Evolutionary conservation across 2,113 vertebrate species (phyloP).

Genomic region (Ibidorhyncha struthersii): DNA sequence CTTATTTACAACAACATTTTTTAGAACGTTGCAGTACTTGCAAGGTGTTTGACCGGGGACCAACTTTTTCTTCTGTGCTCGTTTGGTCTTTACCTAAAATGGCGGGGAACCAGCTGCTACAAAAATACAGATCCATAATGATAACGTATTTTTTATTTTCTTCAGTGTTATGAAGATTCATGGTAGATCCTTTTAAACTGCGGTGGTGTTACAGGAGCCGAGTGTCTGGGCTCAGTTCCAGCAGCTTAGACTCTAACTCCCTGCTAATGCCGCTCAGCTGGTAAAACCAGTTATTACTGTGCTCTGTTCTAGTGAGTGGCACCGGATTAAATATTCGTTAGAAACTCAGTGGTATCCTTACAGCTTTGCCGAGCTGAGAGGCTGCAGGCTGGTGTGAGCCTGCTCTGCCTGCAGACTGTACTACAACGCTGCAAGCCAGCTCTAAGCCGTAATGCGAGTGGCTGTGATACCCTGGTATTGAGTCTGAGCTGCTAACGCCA

Average conservation of each 20-base stretch:
- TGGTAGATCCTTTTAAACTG: not conserved
- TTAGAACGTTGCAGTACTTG: not conserved
- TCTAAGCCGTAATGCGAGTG: not conserved
- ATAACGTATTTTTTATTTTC: not conserved
- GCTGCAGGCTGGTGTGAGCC: not conserved
- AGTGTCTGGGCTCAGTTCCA: conserved; percentile 37
- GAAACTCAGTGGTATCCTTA: not conserved
- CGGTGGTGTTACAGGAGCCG: not conserved
- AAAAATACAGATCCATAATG: not conserved
- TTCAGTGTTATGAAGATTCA: not conserved
- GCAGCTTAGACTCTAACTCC: conserved; percentile 13
- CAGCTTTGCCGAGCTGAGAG: not conserved
- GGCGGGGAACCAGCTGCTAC: not conserved
- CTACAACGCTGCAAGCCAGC: not conserved
- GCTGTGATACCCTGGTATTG: not conserved
- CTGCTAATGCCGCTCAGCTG: conserved; percentile 30
- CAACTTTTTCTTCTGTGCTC: not conserved
- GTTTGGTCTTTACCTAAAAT: not conserved
- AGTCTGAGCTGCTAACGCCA: not conserved
- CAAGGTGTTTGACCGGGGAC: not conserved
- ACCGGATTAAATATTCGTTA: not conserved
- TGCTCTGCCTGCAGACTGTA: not conserved
- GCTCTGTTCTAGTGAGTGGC: not conserved
- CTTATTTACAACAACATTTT: not conserved
- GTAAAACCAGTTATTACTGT: conserved; percentile 29